Evolutionary conservation across 2,888 invertebrate species (phyloP).

Genomic region (Drosophila pegasa): DNA sequence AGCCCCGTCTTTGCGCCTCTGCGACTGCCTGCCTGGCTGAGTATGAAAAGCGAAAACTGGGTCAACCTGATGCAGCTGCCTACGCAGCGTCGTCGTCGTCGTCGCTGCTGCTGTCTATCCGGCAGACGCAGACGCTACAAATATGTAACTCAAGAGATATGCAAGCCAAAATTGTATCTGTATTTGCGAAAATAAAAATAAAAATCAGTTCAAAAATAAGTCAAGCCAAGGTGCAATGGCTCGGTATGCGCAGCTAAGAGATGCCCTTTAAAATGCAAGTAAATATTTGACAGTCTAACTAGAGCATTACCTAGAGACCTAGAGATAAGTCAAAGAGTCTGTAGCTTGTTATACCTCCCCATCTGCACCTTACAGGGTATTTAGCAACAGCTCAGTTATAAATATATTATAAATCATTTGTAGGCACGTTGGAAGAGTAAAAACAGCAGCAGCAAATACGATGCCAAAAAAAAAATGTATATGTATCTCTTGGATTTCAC

Average conservation of each 20-base stretch:
- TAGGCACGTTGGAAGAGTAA: slow-evolving; percentile 67
- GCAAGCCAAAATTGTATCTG: slow-evolving; percentile 60
- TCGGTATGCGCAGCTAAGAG: background rate
- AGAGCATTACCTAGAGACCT: too few relatives aligned
- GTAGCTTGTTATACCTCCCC: background rate
- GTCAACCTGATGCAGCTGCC: slow-evolving; percentile 77
- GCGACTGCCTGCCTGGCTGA: slow-evolving; percentile 12
- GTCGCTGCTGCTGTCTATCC: slow-evolving; percentile 54
- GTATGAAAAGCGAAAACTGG: slow-evolving; percentile 76
- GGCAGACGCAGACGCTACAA: slow-evolving; percentile 65
- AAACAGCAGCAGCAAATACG: slow-evolving; percentile 69
- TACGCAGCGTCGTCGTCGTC: slow-evolving; percentile 56
- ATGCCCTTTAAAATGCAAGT: slow-evolving; percentile 1
- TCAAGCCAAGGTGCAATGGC: slow-evolving; percentile 11
- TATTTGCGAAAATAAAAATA: slow-evolving; percentile 42
- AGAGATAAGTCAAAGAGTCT: background rate
- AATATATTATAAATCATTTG: slow-evolving; percentile 66
- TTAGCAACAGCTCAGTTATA: slow-evolving; percentile 14
- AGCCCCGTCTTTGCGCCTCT: slow-evolving; percentile 15
- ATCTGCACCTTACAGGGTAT: slow-evolving; percentile 40
- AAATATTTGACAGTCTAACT: background rate
- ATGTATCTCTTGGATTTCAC: slow-evolving; percentile 74
- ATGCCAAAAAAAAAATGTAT: slow-evolving; percentile 67
- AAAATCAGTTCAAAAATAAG: slow-evolving; percentile 17
- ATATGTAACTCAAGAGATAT: slow-evolving; percentile 71